Conservation (phyloP, 2,113 vertebrate species). For the Hylia prasina region DNA sequence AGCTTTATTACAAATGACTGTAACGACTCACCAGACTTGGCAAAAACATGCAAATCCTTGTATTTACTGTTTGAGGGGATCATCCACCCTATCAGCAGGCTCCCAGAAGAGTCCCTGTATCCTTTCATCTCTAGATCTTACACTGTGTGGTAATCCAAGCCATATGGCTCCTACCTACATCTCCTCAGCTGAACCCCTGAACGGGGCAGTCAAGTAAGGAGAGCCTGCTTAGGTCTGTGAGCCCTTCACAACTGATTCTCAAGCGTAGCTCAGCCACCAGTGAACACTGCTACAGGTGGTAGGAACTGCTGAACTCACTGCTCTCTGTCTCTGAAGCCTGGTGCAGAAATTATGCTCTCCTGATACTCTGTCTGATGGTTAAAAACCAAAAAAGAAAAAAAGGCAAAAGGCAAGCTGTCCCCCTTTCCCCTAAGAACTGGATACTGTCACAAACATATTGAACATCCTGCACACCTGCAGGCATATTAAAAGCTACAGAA, state of each 20-base stretch:
- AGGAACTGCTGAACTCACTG: neutral
- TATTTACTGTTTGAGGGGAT: neutral
- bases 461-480: neutral
- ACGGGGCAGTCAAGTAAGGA: neutral
- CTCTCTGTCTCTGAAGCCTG: neutral
- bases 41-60: neutral
- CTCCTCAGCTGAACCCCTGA: neutral
- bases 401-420: neutral
- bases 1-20: neutral
- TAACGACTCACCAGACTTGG: neutral
- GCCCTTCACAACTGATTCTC: neutral
- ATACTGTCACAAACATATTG: neutral
- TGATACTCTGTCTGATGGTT: neutral
- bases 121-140: neutral
- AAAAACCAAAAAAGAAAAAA: neutral
- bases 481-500: neutral
- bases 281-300: neutral
- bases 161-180: conserved; percentile 4
- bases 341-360: neutral
- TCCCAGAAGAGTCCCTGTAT: neutral
- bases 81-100: neutral
- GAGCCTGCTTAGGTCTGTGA: neutral
- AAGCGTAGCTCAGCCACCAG: neutral
- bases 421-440: neutral
- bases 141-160: neutral